Percentiles rank a stretch among this genome's conserved stretches.
These are phyloP conservation scores for Mustelus asterias DNA, from an alignment of 2,113 vertebrate species.

Conservation along the genomic window DNA sequence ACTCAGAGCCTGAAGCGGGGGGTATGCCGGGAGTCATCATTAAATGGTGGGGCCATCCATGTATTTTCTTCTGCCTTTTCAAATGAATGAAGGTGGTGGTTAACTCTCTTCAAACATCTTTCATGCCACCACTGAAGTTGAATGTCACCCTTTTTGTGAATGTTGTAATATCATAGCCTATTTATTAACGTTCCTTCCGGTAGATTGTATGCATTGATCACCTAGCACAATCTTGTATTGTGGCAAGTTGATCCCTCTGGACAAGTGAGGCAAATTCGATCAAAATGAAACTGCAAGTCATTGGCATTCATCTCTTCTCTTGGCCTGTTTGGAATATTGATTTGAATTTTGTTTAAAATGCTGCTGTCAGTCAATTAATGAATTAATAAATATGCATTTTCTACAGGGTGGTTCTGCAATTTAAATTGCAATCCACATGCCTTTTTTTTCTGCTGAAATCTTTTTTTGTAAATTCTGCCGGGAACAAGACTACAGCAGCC, in stretches of 20 bases:
- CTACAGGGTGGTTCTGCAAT: slow-evolving; percentile 1
- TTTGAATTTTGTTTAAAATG: slow-evolving; percentile 28
- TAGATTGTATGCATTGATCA: not conserved
- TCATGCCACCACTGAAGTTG: not conserved
- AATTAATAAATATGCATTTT: slow-evolving; percentile 24
- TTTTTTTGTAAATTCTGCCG: slow-evolving; percentile 51
- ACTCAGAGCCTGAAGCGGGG: too few relatives aligned
- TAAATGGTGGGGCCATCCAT: too few relatives aligned
- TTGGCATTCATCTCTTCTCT: not conserved
- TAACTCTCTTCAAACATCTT: not conserved
- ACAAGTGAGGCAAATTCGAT: not conserved
- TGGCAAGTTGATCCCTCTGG: not conserved
- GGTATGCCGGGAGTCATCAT: too few relatives aligned
- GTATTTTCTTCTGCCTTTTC: too few relatives aligned
- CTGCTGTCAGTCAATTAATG: not conserved
- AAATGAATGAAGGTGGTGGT: too few relatives aligned
- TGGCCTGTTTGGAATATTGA: slow-evolving; percentile 14
- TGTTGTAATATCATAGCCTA: not conserved
- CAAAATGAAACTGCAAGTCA: not conserved
- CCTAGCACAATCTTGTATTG: not conserved
- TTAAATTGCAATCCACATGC: slow-evolving; percentile 27
- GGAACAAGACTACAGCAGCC: slow-evolving; percentile 47
- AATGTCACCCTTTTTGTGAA: not conserved
- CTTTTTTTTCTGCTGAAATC: slow-evolving; percentile 57
- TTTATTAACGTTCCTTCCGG: not conserved